Evolutionary conservation across 2,888 invertebrate genomes (phyloP), one percentile per base, ranked within the genome.

Genomic region (Hirtodrosophila histrioides): DNA sequence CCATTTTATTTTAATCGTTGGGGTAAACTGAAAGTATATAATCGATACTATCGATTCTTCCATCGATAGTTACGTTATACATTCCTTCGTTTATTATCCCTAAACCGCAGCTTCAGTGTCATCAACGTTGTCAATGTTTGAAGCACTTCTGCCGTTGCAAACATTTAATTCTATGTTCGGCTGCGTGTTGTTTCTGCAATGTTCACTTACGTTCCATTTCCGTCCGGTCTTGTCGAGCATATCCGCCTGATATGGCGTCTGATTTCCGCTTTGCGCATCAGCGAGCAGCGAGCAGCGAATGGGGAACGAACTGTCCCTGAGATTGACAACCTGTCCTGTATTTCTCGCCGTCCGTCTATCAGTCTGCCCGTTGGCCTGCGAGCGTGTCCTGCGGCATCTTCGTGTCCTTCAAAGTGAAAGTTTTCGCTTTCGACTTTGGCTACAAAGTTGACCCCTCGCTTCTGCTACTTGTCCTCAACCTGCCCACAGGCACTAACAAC

Each of bases 211-310:
- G 57, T 64, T 69, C 66, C 70, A 78, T 78, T 82, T 84, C 81
- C 81, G 78, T 69, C 63, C 70, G 65, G 65, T 56, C 67, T 53
- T 81, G 81, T 84, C 70, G 51, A 64, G 65, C 76, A 76, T 58
- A 71, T 81, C 82, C 81, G 78, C 56, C 57, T 62, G 78, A 82
- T 85, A 82, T 81, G 78, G 85, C 85, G 76, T 74, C 82, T 71
- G 81, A 82, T 82, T 85, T 82, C 82, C 81, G 85, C 57, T 76
- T 61, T 71, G 44, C 74, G 83, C 79, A 70, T 69, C 74, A 76
- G 12, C 74, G 74, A 74, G 12, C 74, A 76, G 12, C 74, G 74
- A 74, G 12, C 75, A 51, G 50, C 55, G 53, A 61, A 58, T 41
- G 46, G 49, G 46, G 67, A 10, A 50, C 65, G 41, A 61, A 53